Base-by-base conservation (phyloP, 2,797 vertebrate species). In the Luscinia luscinia region DNA sequence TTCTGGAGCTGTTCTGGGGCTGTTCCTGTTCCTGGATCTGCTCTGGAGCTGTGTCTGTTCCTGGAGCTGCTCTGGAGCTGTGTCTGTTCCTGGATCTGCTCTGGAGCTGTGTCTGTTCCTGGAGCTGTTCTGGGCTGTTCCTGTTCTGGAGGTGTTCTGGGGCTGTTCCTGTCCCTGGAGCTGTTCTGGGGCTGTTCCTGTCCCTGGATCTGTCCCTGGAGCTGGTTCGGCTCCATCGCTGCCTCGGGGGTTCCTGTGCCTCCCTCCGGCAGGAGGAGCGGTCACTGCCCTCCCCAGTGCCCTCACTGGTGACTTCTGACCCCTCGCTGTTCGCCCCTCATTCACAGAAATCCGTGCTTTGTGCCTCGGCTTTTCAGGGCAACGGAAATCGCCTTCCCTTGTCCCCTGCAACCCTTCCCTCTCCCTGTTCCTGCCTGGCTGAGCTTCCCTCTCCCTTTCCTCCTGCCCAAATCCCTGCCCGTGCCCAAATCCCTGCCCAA, bases 291-390 rank as follows among this genome's bases (percentile, higher is more conserved):
- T 38, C 5, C 22, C 72, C 63, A 1, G 7, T 2, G 22, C n/a
- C 41, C 75, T 73, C 40, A 8, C 43, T 5, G 5, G 9, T 26
- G 54, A 6, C 14, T n/a, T 24, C 5, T 4, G 12, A 3, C 9
- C 34, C 3, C 32, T 30, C 6, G 1, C 11, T 2, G 4, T 21
- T 34, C 17, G 1, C 19, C 7, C 24, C 49, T 51, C 36, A 16
- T 75, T 19, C 52, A 28, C 32, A 61, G 23, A 15, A 30, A 48
- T 6, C 30, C 9, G 55, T 45, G 5, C 49, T 32, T n/a, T 32
- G 48, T 6, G 2, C 15, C 30, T 13, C 13, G 55, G 55, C 32
- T 76, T 38, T 46, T 24, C 21, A 22, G 54, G 49, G 49, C 59
- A 57, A 30, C 1, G 3, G 54, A 48, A 64, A 57, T 26, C 3